phyloP scores from a whole-genome alignment of 2,888 invertebrate genomes.

The Trissolcus japonicus region DNA sequence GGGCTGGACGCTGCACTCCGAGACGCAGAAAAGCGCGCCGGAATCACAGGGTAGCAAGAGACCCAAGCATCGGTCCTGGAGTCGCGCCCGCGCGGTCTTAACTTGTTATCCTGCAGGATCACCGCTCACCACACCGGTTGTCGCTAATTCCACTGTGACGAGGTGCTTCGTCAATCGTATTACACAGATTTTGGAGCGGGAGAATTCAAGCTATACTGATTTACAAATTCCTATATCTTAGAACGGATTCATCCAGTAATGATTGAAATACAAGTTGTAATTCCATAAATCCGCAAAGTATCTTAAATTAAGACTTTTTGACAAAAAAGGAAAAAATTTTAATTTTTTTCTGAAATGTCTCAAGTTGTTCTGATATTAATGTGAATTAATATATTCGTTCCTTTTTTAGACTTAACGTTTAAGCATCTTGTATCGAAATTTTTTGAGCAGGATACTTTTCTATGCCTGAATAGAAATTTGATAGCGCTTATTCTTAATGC shows the following conservation, averaged over 20 bases:
- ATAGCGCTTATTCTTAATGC: too few species aligned
- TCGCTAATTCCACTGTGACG: neutral
- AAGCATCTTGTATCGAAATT: neutral
- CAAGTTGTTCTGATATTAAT: too few species aligned
- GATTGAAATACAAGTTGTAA: too few species aligned
- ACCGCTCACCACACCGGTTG: neutral
- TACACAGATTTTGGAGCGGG: neutral
- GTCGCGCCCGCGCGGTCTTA: conserved; percentile 24
- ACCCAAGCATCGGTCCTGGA: conserved; percentile 8
- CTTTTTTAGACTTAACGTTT: too few species aligned
- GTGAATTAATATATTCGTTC: too few species aligned
- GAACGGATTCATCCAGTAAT: too few species aligned
- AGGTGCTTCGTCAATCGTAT: neutral
- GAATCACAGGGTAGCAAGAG: conserved; percentile 70
- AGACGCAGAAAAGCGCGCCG: conserved; percentile 67
- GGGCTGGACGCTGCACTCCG: conserved; percentile 17
- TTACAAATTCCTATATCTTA: neutral
- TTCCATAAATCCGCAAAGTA: too few species aligned
- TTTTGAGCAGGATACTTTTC: too few species aligned
- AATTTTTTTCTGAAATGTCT: too few species aligned
- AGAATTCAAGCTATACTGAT: neutral
- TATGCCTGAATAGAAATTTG: too few species aligned
- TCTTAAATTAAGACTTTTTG: too few species aligned
- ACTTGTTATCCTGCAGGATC: conserved; percentile 23
- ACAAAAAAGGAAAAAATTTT: too few species aligned